Evolutionary conservation across 2,888 invertebrate genomes (phyloP).

Genomic region (Drosophila birchii): DNA sequence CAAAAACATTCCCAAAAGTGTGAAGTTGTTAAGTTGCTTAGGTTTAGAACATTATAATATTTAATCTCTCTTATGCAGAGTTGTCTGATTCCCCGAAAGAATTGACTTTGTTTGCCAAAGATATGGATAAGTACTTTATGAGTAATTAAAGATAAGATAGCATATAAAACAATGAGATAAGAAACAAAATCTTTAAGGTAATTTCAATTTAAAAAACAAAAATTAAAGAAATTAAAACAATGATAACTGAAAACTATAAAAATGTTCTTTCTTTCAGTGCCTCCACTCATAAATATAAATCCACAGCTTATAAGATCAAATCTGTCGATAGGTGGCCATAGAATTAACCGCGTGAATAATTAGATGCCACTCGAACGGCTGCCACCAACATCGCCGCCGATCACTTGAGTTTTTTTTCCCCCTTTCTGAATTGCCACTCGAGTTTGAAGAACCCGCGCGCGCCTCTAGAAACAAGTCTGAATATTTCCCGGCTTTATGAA

Average conservation of each 20-base stretch:
- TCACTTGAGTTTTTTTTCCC: conserved; percentile 51
- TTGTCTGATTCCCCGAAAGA: not conserved
- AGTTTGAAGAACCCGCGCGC: conserved; percentile 37
- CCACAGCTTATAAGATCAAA: conserved; percentile 30
- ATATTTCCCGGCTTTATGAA: conserved; percentile 32
- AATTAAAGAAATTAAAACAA: too few species aligned
- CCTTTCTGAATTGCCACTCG: conserved; percentile 52
- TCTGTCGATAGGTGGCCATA: conserved; percentile 42
- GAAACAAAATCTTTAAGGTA: not conserved
- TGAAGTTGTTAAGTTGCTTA: not conserved
- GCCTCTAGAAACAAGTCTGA: conserved; percentile 12
- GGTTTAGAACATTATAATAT: not conserved
- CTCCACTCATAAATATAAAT: conserved; percentile 14
- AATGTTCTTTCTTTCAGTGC: conserved; percentile 12
- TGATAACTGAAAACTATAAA: not conserved
- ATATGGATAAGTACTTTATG: conserved; percentile 3
- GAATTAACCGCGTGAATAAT: conserved; percentile 48
- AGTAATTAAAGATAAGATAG: not conserved
- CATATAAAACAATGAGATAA: not conserved
- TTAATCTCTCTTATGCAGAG: conserved; percentile 4
- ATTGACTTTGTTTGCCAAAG: conserved; percentile 1
- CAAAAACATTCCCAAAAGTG: not conserved
- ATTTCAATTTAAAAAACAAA: not conserved
- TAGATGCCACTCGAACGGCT: conserved; percentile 47
- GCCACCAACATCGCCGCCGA: conserved; percentile 59